Percentiles rank a stretch among this genome's conserved stretches.
Conservation (phyloP, 2,888 invertebrate genomes). For the Chirona hameri region DNA sequence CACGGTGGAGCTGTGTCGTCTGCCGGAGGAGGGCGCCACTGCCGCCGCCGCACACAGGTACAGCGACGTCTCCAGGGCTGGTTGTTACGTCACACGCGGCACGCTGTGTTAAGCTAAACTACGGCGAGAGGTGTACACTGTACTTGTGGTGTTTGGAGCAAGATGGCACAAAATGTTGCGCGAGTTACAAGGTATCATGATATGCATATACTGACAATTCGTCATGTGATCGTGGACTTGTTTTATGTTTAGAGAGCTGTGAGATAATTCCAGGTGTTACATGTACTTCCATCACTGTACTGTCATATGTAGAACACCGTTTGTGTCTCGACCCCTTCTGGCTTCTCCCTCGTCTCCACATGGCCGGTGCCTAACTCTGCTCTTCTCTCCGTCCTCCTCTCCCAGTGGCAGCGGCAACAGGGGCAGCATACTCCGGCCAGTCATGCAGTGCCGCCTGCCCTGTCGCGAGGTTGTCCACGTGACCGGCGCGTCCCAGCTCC, state of each 20-base stretch:
- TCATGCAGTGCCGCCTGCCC: conserved; percentile 1
- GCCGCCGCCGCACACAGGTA: no score
- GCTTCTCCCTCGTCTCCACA: neutral
- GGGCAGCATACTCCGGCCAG: neutral
- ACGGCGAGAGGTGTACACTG: no score
- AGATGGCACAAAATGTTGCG: neutral
- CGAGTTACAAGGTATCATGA: neutral
- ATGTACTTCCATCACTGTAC: neutral
- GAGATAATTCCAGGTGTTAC: neutral
- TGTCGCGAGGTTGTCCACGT: conserved; percentile 12
- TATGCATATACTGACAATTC: neutral
- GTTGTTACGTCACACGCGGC: no score
- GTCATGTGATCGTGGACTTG: neutral
- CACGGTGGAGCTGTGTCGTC: neutral
- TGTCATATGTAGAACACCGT: neutral
- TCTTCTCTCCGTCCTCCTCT: neutral
- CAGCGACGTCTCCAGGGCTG: no score
- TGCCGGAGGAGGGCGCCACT: neutral
- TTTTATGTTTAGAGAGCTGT: neutral
- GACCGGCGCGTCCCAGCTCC: neutral
- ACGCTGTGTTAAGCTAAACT: no score
- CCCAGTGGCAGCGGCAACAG: neutral
- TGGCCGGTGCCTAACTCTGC: neutral
- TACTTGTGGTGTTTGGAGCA: no score
- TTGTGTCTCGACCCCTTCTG: neutral